Evolutionary conservation across 2,113 vertebrate species (phyloP).

Genomic region (Mormyrus iriodes): DNA sequence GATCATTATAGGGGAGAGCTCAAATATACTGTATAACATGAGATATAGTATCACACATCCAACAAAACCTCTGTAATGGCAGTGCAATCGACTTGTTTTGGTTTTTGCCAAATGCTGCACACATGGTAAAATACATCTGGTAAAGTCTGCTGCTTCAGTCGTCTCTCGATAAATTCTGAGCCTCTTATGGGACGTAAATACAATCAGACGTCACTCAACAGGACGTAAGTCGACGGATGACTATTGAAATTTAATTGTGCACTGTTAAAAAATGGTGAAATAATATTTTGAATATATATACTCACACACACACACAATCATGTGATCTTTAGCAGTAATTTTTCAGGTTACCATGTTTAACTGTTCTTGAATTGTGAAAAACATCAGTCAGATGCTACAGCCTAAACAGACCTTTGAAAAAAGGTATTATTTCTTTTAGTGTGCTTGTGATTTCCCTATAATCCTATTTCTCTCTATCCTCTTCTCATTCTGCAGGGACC

Average conservation of each 20-base stretch:
- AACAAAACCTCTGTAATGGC: not conserved
- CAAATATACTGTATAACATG: not conserved
- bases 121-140: not conserved
- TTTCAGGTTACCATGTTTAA: not conserved
- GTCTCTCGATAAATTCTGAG: not conserved
- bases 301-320: not conserved
- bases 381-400: slow-evolving; percentile 15
- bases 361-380: not conserved
- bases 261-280: not conserved
- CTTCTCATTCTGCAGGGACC: slow-evolving; percentile 24
- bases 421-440: slow-evolving; percentile 42
- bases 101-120: not conserved
- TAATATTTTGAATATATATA: not conserved
- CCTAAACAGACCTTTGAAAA: slow-evolving; percentile 14
- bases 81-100: not conserved
- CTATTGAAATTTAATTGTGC: not conserved
- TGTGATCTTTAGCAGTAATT: not conserved
- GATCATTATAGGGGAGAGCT: not conserved
- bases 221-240: not conserved
- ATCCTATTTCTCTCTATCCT: slow-evolving; percentile 35
- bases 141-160: not conserved
- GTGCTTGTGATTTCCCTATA: slow-evolving; percentile 40
- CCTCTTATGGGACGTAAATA: not conserved
- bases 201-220: not conserved
- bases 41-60: not conserved